A percentile compares a stretch with the other conserved stretches of the same genome.
These are phyloP conservation scores for Lepidostoma basale DNA, from an alignment of 1,140 invertebrate species.

Conservation along the genomic window DNA sequence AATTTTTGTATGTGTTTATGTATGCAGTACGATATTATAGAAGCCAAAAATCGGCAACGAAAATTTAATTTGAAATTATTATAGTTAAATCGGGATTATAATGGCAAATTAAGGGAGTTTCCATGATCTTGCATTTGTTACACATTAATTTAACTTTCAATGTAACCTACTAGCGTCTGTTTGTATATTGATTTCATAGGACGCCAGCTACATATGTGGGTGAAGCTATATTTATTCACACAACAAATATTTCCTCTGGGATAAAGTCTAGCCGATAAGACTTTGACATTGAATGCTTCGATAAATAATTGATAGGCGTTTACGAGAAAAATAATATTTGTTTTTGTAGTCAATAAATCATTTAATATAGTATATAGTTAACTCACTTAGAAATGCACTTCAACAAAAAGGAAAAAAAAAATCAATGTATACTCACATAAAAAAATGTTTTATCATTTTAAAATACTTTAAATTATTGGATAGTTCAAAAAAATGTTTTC, in stretches of 20 bases:
- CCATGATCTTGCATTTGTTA: too few relatives aligned
- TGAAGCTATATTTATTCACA: slow-evolving; percentile 20
- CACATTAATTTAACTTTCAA: too few relatives aligned
- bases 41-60: too few relatives aligned
- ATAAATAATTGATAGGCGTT: slow-evolving; percentile 11
- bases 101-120: too few relatives aligned
- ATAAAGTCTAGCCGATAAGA: slow-evolving; percentile 10
- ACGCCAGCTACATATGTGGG: too few relatives aligned
- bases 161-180: too few relatives aligned
- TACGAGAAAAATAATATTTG: not conserved
- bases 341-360: slow-evolving; percentile 1
- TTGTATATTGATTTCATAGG: too few relatives aligned
- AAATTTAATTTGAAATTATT: too few relatives aligned
- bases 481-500: not conserved
- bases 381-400: too few relatives aligned
- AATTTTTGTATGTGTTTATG: too few relatives aligned
- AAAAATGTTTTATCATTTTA: not conserved
- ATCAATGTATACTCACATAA: not conserved
- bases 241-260: not conserved
- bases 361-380: not conserved
- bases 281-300: slow-evolving; percentile 10
- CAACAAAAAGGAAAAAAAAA: not conserved
- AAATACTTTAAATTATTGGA: not conserved
- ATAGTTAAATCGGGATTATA: too few relatives aligned
- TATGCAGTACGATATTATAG: too few relatives aligned